Evolutionary conservation across 2,113 vertebrate genomes (phyloP).

Genomic region (Pseudorectes ferrugineus): DNA sequence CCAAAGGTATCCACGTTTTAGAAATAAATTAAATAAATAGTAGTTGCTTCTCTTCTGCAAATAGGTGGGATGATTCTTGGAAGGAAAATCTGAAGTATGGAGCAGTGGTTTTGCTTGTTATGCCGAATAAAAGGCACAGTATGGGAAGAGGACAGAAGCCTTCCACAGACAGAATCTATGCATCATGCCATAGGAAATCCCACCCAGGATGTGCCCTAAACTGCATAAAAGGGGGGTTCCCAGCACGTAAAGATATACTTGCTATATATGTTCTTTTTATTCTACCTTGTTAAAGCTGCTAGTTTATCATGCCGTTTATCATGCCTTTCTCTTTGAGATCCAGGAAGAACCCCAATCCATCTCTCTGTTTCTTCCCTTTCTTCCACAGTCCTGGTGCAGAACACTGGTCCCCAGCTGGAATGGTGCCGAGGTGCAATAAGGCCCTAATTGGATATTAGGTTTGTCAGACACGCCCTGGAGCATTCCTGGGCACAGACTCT

Average conservation of each 20-base stretch:
- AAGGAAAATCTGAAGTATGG: background rate
- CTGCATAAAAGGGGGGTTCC: background rate
- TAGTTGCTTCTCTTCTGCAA: background rate
- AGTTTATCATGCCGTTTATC: background rate
- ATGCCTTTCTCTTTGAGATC: background rate
- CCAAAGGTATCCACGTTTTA: background rate
- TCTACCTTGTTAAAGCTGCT: background rate
- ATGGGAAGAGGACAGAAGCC: background rate
- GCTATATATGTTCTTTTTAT: background rate
- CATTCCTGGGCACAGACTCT: background rate
- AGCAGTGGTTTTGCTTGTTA: background rate
- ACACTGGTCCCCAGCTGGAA: background rate
- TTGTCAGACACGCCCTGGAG: background rate
- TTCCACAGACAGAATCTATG: background rate
- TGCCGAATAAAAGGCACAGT: background rate
- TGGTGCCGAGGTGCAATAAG: no score
- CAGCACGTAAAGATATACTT: background rate
- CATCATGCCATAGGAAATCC: accelerated
- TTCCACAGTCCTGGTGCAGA: background rate
- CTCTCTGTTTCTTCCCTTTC: background rate
- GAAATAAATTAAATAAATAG: background rate
- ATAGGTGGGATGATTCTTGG: background rate
- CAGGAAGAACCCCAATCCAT: background rate
- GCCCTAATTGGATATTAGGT: background rate
- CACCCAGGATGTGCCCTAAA: background rate